These are phyloP conservation scores for Unio pictorum DNA, from an alignment of 2,888 invertebrate genomes.

Conservation along the genomic window DNA sequence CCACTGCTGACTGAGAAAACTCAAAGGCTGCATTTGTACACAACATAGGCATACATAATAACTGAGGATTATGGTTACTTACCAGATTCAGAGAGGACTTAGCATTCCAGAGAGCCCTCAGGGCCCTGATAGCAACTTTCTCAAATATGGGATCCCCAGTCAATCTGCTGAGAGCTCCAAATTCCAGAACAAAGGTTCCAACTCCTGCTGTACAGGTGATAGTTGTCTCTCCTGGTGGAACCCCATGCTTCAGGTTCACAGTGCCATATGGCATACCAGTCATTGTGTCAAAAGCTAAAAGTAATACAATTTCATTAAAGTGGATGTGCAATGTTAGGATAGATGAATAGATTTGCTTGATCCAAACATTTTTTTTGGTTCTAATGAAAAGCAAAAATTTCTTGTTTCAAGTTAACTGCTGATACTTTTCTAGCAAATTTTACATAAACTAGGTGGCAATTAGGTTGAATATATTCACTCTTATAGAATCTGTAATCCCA, in stretches of 20 bases:
- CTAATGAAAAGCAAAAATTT: no score
- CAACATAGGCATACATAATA: not conserved
- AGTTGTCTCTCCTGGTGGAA: constrained; percentile 94
- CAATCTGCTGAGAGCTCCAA: constrained; percentile 92
- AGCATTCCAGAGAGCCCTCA: constrained; percentile 89
- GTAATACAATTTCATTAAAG: not conserved
- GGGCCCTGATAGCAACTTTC: constrained; percentile 89
- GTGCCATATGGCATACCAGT: constrained; percentile 98
- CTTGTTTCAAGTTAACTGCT: no score
- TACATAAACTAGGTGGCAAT: no score
- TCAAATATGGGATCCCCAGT: constrained; percentile 92
- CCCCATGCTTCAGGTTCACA: constrained; percentile 90
- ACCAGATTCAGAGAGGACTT: constrained; percentile 83
- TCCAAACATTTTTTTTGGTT: no score
- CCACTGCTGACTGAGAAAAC: no score
- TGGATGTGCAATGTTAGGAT: not conserved
- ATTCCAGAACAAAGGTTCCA: constrained; percentile 96
- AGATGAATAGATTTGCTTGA: not conserved
- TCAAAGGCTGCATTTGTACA: not conserved
- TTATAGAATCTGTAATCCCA: not conserved
- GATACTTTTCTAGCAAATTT: no score
- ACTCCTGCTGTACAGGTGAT: constrained; percentile 98
- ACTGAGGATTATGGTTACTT: constrained; percentile 12
- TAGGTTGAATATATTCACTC: no score
- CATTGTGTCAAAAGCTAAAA: constrained; percentile 73